Percentiles rank a stretch among this genome's conserved stretches.
phyloP scores from a whole-genome alignment of 1,140 invertebrate species.

The Calephelis virginiensis region DNA sequence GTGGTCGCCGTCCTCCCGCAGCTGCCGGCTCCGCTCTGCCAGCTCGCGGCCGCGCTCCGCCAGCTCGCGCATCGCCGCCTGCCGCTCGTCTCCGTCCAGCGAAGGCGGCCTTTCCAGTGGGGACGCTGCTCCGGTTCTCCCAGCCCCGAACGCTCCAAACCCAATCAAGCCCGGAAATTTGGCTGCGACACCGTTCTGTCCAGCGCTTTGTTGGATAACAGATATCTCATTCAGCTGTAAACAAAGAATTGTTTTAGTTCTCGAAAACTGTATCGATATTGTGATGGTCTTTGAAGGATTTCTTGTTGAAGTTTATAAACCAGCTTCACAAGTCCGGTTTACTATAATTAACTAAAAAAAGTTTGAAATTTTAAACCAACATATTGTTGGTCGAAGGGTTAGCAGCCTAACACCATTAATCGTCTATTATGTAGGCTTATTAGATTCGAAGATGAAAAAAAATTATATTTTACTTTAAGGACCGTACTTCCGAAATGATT shows the following conservation, averaged over 20 bases:
- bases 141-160: constrained; percentile 75
- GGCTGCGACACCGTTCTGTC: constrained; percentile 77
- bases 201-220: constrained; percentile 79
- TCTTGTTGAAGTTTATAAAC: neutral
- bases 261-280: neutral
- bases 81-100: constrained; percentile 67
- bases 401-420: too few species aligned
- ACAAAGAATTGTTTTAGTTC: neutral
- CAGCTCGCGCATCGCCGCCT: constrained; percentile 66
- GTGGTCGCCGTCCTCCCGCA: constrained; percentile 72
- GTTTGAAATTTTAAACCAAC: too few species aligned
- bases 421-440: too few species aligned
- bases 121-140: constrained; percentile 66
- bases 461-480: too few species aligned
- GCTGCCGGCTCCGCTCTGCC: constrained; percentile 61
- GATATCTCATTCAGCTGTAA: constrained; percentile 81
- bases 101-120: constrained; percentile 71
- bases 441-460: too few species aligned
- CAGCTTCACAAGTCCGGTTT: too few species aligned
- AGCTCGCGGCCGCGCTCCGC: constrained; percentile 64
- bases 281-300: neutral
- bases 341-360: too few species aligned
- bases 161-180: constrained; percentile 80
- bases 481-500: too few species aligned
- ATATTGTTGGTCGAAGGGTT: too few species aligned